phyloP scores from a whole-genome alignment of 2,888 invertebrate genomes.

The Caenorhabditis becei region DNA sequence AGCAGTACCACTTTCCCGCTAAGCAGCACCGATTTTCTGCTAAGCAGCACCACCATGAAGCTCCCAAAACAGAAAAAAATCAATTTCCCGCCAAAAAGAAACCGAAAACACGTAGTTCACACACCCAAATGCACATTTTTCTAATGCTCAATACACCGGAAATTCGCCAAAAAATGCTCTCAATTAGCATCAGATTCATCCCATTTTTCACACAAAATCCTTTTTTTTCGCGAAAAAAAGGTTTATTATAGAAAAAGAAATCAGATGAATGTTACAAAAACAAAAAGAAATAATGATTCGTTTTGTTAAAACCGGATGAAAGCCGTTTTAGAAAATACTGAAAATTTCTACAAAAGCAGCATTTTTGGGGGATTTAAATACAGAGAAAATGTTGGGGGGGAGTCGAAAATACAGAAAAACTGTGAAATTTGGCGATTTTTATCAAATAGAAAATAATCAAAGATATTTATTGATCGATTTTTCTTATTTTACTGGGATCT shows the following conservation, averaged over 20 bases:
- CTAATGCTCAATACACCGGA: slow-evolving; percentile 2
- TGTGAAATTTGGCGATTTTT: slow-evolving; percentile 19
- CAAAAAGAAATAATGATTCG: no score
- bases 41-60: not conserved
- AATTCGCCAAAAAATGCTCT: not conserved
- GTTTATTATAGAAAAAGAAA: not conserved
- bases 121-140: slow-evolving; percentile 11
- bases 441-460: not conserved
- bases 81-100: not conserved
- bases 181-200: slow-evolving; percentile 13
- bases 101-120: not conserved
- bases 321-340: slow-evolving; percentile 9
- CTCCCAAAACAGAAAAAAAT: not conserved
- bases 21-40: no score
- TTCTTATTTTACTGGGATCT: slow-evolving; percentile 33
- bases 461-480: not conserved
- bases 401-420: slow-evolving; percentile 30
- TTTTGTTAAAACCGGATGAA: no score
- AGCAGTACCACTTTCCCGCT: no score
- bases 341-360: not conserved
- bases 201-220: not conserved
- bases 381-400: slow-evolving; percentile 7
- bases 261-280: not conserved
- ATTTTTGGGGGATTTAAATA: slow-evolving; percentile 11
- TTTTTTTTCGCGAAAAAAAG: slow-evolving; percentile 1